phyloP scores from a whole-genome alignment of 2,797 vertebrate species.

The Arctocebus calabarensis region DNA sequence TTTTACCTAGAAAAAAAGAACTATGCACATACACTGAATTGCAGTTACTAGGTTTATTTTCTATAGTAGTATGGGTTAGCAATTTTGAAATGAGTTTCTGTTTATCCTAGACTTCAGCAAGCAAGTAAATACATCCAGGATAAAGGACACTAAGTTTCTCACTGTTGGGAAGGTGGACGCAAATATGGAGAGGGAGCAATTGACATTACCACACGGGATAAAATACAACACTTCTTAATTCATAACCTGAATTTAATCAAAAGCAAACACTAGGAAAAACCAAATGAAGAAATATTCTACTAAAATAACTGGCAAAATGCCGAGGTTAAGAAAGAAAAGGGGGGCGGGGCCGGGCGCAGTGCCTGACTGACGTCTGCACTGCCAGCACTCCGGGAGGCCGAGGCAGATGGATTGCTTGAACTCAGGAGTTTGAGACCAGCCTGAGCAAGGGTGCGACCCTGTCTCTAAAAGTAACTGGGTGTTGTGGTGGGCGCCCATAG shows the following conservation, averaged over 20 bases:
- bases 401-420: no score
- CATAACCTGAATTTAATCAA: slow-evolving; percentile 52
- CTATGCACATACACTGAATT: not conserved
- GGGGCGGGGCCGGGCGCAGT: not conserved
- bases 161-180: not conserved
- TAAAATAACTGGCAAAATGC: not conserved
- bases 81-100: slow-evolving; percentile 21
- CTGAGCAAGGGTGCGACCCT: no score
- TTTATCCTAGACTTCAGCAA: slow-evolving; percentile 31
- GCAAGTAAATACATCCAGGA: not conserved
- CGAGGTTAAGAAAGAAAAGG: slow-evolving; percentile 2
- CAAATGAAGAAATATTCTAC: slow-evolving; percentile 16
- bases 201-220: not conserved
- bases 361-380: no score
- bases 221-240: not conserved
- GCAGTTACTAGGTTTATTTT: not conserved
- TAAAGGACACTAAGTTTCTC: not conserved
- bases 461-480: no score
- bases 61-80: not conserved
- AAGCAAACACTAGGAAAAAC: slow-evolving; percentile 50
- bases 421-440: no score
- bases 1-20: slow-evolving; percentile 29
- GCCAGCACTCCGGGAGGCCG: no score
- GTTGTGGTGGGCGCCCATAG: no score
- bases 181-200: not conserved